A percentile compares a stretch with the other conserved stretches of the same genome.
These are phyloP conservation scores for Odontocolon sp. DNA, from an alignment of 2,888 invertebrate genomes.

Conservation along the genomic window DNA sequence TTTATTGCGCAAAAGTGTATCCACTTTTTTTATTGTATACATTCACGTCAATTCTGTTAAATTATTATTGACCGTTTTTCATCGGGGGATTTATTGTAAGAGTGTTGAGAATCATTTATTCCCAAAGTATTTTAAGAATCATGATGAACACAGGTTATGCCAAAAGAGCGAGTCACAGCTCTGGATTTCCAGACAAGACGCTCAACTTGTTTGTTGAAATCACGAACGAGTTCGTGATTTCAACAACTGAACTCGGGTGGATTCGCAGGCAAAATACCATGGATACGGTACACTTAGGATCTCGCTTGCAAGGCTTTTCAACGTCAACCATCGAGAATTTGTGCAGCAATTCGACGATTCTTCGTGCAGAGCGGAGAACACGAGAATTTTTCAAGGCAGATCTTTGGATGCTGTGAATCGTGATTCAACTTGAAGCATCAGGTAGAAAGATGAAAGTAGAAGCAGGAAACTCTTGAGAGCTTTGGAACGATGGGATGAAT, in stretches of 20 bases:
- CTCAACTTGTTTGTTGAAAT: conserved; percentile 24
- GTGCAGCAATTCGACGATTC: conserved; percentile 44
- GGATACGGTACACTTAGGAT: conserved; percentile 19
- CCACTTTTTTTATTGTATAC: background rate
- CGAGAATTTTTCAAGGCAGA: conserved; percentile 15
- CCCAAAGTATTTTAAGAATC: background rate
- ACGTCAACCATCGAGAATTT: conserved; percentile 14
- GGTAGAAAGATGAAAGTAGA: conserved; percentile 12
- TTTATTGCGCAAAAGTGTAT: conserved; percentile 20
- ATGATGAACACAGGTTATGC: background rate
- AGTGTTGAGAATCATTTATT: too few species aligned
- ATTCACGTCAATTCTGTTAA: conserved; percentile 1
- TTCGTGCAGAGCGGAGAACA: conserved; percentile 23
- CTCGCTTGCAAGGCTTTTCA: conserved; percentile 22
- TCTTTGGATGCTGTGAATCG: background rate
- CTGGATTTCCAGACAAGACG: background rate
- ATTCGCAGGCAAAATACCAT: conserved; percentile 5
- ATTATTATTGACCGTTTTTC: conserved; percentile 19
- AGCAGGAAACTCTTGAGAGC: conserved; percentile 48
- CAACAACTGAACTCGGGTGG: background rate
- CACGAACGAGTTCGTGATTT: conserved; percentile 47
- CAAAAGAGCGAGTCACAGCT: too few species aligned
- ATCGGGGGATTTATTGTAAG: conserved; percentile 23
- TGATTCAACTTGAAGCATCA: conserved; percentile 4
- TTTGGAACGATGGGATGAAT: conserved; percentile 52